Percentiles rank a stretch among this genome's conserved stretches.
phyloP scores from a whole-genome alignment of 2,113 vertebrate genomes.

The Phrynosoma blainvillii region DNA sequence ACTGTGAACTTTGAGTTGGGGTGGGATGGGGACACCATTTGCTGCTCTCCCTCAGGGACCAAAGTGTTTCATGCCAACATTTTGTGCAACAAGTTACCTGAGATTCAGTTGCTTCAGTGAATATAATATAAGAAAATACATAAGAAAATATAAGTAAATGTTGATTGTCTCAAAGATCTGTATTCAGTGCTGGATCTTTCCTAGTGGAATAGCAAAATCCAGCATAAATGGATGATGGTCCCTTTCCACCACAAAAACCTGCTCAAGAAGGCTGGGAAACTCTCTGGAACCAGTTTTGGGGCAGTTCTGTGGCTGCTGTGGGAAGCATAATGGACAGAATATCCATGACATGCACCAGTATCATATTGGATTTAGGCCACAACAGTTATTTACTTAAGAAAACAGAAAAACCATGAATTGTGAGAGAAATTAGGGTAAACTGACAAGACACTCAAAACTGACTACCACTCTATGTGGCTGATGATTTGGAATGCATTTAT shows the following conservation, averaged over 20 bases:
- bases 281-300: no score
- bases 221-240: no score
- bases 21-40: background rate
- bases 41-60: background rate
- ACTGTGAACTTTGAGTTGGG: background rate
- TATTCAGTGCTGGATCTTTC: no score
- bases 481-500: background rate
- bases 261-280: no score
- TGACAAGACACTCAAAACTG: slow-evolving; percentile 2
- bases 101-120: slow-evolving; percentile 28
- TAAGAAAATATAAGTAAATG: background rate
- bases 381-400: background rate
- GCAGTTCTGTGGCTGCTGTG: no score
- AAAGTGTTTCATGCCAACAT: background rate
- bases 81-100: slow-evolving; percentile 23
- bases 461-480: slow-evolving; percentile 29
- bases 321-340: no score
- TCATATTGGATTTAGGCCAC: no score
- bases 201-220: no score
- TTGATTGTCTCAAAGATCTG: background rate
- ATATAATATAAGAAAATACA: background rate
- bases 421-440: background rate
- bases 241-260: no score
- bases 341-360: no score
- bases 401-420: slow-evolving; percentile 6